Evolutionary conservation across 1,140 invertebrate genomes (phyloP).

Genomic region (Rhagoletis zephyria): DNA sequence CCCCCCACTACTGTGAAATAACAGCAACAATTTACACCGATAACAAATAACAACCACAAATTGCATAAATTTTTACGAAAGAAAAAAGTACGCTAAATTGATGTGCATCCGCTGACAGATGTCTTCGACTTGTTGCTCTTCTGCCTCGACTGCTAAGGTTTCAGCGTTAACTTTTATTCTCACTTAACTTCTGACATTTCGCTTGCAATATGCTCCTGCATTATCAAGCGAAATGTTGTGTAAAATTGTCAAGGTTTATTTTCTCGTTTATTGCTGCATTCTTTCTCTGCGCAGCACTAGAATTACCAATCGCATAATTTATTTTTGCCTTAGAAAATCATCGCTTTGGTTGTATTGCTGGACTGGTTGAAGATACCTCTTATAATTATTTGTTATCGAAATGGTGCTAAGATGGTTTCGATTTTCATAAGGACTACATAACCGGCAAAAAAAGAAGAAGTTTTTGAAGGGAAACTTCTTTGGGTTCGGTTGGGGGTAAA

Average conservation of each 20-base stretch:
- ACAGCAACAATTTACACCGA: conserved; percentile 4
- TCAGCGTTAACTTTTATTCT: neutral
- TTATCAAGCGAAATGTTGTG: neutral
- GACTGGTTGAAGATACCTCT: too few species aligned
- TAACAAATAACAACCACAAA: neutral
- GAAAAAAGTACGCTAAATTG: neutral
- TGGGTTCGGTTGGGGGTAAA: too few species aligned
- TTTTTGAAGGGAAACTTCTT: too few species aligned
- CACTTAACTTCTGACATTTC: neutral
- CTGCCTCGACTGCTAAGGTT: neutral
- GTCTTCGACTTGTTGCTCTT: neutral
- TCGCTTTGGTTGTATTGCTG: neutral
- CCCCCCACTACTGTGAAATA: neutral
- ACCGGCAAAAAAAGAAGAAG: too few species aligned
- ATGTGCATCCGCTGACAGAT: neutral
- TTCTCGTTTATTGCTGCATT: neutral
- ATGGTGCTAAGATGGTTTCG: neutral
- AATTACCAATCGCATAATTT: neutral
- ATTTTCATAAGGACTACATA: neutral
- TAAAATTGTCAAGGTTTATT: neutral
- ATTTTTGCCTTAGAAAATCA: neutral
- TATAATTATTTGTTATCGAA: neutral
- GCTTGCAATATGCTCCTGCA: neutral
- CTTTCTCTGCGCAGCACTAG: neutral
- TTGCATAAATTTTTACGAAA: neutral